These are phyloP conservation scores for Cassiopea xamachana DNA, from an alignment of 30 jellyfish, hydroid and myxozoan species.

Conservation along the genomic window DNA sequence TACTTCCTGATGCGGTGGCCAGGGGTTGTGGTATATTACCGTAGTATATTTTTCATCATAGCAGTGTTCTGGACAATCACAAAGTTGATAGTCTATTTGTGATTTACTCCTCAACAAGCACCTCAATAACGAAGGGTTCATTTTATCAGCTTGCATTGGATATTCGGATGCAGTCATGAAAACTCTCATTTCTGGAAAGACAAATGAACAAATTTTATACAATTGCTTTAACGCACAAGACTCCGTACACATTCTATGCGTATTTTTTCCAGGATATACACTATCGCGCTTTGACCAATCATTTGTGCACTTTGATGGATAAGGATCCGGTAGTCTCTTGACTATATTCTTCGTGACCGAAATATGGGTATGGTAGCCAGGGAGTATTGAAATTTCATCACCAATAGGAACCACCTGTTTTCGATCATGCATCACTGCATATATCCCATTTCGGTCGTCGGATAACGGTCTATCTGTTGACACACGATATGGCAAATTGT, in stretches of 20 bases:
- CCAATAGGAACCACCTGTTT: neutral
- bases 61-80: constrained; percentile 14
- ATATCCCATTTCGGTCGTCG: neutral
- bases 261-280: constrained; percentile 11
- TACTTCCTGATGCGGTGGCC: constrained; percentile 45
- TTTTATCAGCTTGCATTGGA: no score
- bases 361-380: neutral
- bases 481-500: no score
- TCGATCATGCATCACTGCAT: constrained; percentile 31
- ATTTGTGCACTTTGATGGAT: constrained; percentile 6
- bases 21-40: constrained; percentile 8
- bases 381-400: no score
- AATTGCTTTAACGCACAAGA: neutral
- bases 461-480: neutral
- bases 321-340: constrained; percentile 8
- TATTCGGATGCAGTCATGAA: neutral
- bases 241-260: neutral
- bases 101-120: no score
- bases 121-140: no score
- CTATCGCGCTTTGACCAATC: neutral
- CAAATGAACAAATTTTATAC: neutral
- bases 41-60: constrained; percentile 6
- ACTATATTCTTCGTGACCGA: neutral
- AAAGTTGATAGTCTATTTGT: no score
- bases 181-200: no score